Conservation (phyloP, 2,888 invertebrate species). For the Operophtera brumata region DNA sequence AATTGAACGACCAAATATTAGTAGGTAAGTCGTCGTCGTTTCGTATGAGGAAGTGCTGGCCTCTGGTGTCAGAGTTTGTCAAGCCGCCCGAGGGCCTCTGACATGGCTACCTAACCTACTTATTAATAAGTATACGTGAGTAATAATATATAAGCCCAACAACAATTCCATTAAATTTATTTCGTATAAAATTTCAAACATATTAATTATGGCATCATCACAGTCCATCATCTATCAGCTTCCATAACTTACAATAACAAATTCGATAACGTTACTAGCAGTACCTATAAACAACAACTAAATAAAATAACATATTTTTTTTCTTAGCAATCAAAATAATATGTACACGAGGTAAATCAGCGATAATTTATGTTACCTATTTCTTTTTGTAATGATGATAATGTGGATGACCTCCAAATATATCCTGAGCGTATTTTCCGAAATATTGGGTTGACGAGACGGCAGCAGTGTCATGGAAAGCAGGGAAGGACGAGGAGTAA, state of each 20-base stretch:
- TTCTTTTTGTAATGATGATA: constrained; percentile 9
- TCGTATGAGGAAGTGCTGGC: too few species aligned
- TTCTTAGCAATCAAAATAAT: neutral
- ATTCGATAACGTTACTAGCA: constrained; percentile 31
- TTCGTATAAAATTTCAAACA: neutral
- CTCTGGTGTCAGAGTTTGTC: too few species aligned
- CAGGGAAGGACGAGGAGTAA: constrained; percentile 9
- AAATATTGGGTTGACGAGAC: constrained; percentile 21
- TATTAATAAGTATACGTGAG: too few species aligned
- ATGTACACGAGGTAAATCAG: neutral
- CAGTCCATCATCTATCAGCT: constrained; percentile 10
- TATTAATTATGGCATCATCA: constrained; percentile 24
- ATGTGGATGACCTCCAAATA: constrained; percentile 13
- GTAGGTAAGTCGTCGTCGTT: too few species aligned
- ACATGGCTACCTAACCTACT: too few species aligned
- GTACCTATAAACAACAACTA: neutral
- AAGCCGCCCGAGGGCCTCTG: too few species aligned
- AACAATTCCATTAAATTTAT: neutral
- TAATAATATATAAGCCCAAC: too few species aligned
- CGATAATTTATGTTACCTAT: neutral
- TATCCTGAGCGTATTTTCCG: constrained; percentile 19
- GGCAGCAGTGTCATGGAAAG: constrained; percentile 11
- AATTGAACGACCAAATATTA: too few species aligned
- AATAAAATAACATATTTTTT: neutral
- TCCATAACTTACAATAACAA: constrained; percentile 12